These are phyloP conservation scores for Eublepharis macularius DNA, from an alignment of 2,113 vertebrate genomes.

Conservation along the genomic window DNA sequence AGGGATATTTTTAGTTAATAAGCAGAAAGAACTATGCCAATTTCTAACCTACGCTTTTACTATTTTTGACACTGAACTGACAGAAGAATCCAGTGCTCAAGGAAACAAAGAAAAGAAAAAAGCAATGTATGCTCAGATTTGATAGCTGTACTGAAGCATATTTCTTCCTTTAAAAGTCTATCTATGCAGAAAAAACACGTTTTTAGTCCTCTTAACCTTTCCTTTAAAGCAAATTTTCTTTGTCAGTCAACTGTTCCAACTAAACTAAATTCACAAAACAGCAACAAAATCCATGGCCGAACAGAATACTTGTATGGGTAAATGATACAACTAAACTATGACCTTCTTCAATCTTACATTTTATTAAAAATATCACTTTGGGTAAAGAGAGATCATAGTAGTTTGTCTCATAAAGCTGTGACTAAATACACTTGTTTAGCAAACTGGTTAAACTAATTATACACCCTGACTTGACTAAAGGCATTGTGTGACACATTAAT, in stretches of 20 bases:
- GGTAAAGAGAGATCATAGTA: conserved; percentile 13
- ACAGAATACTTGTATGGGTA: background rate
- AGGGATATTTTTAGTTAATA: conserved; percentile 14
- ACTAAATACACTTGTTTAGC: conserved; percentile 11
- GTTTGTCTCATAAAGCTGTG: conserved; percentile 1
- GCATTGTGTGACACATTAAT: conserved; percentile 27
- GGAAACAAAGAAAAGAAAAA: background rate
- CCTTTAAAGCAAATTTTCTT: background rate
- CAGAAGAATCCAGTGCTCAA: background rate
- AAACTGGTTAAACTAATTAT: conserved; percentile 14
- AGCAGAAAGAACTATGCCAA: background rate
- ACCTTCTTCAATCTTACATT: background rate
- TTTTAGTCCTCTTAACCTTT: background rate
- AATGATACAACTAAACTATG: conserved; percentile 9
- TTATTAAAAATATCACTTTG: conserved; percentile 2
- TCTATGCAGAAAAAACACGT: background rate
- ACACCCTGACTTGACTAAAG: conserved; percentile 29
- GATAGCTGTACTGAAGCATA: background rate
- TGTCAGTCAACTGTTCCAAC: background rate
- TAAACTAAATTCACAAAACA: background rate
- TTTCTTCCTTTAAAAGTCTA: background rate
- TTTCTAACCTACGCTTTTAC: background rate
- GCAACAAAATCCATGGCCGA: background rate
- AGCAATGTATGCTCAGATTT: background rate
- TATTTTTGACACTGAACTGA: background rate